Conservation (phyloP, 2,888 invertebrate species). For the Carabus problematicus region DNA sequence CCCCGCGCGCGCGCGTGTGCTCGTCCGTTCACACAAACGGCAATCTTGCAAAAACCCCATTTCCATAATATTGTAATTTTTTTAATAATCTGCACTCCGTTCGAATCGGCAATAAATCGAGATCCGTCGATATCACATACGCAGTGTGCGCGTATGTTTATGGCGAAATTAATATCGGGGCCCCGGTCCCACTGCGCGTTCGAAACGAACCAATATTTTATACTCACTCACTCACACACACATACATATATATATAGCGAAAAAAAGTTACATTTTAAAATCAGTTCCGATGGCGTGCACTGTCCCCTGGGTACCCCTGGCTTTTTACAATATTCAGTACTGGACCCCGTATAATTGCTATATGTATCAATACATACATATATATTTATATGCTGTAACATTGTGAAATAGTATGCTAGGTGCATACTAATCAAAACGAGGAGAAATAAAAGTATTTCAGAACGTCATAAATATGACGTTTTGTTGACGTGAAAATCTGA, state of each 20-base stretch:
- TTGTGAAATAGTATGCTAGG: no score
- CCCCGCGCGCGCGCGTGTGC: background rate
- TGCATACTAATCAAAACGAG: no score
- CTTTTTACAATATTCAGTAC: constrained; percentile 32
- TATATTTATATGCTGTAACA: background rate
- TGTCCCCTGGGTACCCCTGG: constrained; percentile 3
- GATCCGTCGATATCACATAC: constrained; percentile 40
- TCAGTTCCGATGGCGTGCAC: constrained; percentile 27
- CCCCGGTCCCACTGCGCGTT: constrained; percentile 16
- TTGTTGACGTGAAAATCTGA: no score
- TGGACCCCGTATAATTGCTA: constrained; percentile 19
- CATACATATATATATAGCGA: constrained; percentile 13
- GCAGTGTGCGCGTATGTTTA: constrained; percentile 28
- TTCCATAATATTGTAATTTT: constrained; percentile 43
- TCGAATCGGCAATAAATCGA: constrained; percentile 37
- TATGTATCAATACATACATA: constrained; percentile 16
- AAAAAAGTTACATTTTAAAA: constrained; percentile 40
- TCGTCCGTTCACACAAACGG: constrained; percentile 4
- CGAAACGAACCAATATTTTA: constrained; percentile 39
- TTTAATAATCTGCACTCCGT: constrained; percentile 40
- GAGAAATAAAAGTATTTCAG: no score
- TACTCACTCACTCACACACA: background rate
- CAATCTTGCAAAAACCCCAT: constrained; percentile 42
- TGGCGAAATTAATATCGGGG: constrained; percentile 40
- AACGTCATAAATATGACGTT: no score